Evolutionary conservation across 2,113 vertebrate genomes (phyloP).

Genomic region (Ibidorhyncha struthersii): DNA sequence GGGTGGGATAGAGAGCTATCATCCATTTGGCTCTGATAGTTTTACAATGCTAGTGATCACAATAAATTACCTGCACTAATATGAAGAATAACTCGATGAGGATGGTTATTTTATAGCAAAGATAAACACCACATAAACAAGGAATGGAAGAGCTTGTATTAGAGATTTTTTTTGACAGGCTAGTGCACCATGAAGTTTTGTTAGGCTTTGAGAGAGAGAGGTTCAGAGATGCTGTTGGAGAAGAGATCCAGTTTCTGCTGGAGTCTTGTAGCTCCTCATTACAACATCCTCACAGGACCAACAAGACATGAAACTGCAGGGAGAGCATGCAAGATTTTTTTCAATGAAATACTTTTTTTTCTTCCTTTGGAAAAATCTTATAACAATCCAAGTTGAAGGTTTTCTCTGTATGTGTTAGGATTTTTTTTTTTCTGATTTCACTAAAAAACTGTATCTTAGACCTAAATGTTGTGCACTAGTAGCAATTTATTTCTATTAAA

Average conservation of each 20-base stretch:
- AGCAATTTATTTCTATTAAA: not conserved
- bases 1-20: not conserved
- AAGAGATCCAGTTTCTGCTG: not conserved
- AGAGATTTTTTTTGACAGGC: not conserved
- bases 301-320: not conserved
- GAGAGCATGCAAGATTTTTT: not conserved
- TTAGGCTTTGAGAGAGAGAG: not conserved
- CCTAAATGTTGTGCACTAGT: rapidly evolving
- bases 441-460: not conserved
- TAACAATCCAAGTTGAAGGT: not conserved
- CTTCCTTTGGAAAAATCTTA: not conserved
- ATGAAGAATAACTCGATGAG: not conserved
- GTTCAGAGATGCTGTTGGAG: not conserved
- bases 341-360: not conserved
- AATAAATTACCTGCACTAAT: not conserved
- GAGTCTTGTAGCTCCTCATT: not conserved
- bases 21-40: not conserved
- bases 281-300: not conserved
- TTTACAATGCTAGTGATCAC: not conserved
- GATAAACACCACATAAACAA: not conserved
- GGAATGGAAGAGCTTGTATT: not conserved
- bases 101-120: not conserved
- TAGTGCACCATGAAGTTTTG: not conserved
- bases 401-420: not conserved
- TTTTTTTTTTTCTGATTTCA: not conserved